Evolutionary conservation across 2,888 invertebrate species (phyloP), one percentile per base, ranked within the genome.

Genomic region (Muschampia staudingeri): DNA sequence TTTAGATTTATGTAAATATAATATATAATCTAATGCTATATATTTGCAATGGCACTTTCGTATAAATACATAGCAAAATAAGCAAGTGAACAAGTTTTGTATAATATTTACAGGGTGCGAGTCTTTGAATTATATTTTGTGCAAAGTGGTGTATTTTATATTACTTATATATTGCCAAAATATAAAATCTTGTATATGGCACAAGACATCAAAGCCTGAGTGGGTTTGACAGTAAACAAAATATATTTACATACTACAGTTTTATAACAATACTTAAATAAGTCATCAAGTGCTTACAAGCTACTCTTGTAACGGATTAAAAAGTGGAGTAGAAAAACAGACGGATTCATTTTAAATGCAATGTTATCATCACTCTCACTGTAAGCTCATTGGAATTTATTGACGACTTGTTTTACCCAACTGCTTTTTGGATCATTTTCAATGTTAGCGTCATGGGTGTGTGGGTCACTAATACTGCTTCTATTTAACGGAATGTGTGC

Each of bases 331-430:
- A 93, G 76, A 93, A 94, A 94, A 92, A 86, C 90, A 94, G 93
- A 94, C 94, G 92, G 93, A 93, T 89, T 92, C 83, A 83, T 89
- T 88, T 89, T 94, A 95, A 95, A 95, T 96, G 94, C 94, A 93
- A 89, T 89, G 61, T 72, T 91, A 34, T 34, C 4, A 92, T 91
- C 92, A 93, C 91, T 89, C 76, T 37, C 12, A 56, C 48, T 83
- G 73, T 87, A 91, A 92, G 88, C 89, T 95, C 91, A 98, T 97
- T 98, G 98, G 91, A 98, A 97, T 95, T 98, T 97, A 87, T 98
- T 98, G 16, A 98, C 98, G 89, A 98, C 98, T 89, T 98, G 98
- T 90, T 98, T 98, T 0, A 98, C 98, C 98, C 98, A 98, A 88
- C 97, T 97, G 44, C 97, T 98, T 94, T 97, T 97, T 6, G 94